phyloP scores from a whole-genome alignment of 2,113 vertebrate species.

The Psilopsiagon aurifrons region DNA sequence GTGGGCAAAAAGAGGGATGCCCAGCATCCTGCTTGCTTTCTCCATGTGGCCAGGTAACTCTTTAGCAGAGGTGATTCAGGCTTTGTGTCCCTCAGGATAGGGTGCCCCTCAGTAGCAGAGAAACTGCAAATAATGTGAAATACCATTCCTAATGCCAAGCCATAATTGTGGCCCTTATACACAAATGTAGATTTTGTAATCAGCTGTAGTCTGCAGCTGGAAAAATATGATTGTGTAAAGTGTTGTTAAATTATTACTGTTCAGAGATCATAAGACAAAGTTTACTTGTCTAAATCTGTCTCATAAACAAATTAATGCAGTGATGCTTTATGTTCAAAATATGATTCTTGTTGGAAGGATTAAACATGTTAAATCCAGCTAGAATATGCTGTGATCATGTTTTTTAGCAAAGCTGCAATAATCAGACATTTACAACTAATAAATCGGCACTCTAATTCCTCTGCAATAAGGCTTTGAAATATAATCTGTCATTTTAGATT shows the following conservation, averaged over 20 bases:
- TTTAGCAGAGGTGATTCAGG: background rate
- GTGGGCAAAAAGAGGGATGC: background rate
- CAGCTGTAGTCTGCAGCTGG: background rate
- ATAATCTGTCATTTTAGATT: constrained; percentile 81
- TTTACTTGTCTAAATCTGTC: constrained; percentile 69
- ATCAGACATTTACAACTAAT: constrained; percentile 82
- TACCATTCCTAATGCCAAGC: background rate
- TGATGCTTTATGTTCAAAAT: constrained; percentile 69
- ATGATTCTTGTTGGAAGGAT: constrained; percentile 72
- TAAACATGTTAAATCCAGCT: constrained; percentile 73
- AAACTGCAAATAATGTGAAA: background rate
- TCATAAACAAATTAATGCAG: constrained; percentile 77
- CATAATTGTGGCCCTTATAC: background rate
- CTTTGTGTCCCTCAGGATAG: fast-evolving
- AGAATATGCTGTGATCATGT: constrained; percentile 68
- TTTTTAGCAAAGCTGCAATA: constrained; percentile 78
- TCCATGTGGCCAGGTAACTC: background rate
- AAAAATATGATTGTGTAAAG: constrained; percentile 18
- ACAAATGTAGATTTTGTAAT: background rate
- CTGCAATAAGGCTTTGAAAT: constrained; percentile 80
- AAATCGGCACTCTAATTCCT: constrained; percentile 79
- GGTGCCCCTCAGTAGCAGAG: background rate
- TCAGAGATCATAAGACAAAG: constrained; percentile 57
- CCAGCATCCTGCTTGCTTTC: fast-evolving
- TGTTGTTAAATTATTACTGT: constrained; percentile 54